Evolutionary conservation across 2,113 vertebrate species (phyloP), one percentile per base, ranked within the genome.

Genomic region (Helogale parvula): DNA sequence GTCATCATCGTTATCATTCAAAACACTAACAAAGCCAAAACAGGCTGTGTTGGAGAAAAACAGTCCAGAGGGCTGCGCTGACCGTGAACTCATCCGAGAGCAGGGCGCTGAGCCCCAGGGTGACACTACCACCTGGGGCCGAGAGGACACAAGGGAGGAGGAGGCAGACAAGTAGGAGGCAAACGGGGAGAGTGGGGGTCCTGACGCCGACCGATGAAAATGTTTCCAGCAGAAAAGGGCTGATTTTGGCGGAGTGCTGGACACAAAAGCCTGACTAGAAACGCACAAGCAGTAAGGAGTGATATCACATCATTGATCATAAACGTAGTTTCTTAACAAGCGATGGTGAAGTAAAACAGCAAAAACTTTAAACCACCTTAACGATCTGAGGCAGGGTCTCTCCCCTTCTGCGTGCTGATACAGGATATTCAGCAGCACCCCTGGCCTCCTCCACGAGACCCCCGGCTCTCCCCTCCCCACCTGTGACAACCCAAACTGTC

Each of bases 21-120:
- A 94, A 95, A 94, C 79, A 69, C 45, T 50, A 79, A 90, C 41
- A 90, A 97, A 87, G 50, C 50, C 38, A 33, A 91, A 92, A 83
- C 3, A 79, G 47, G 84, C 33, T 83, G 50, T 31, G 76, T 47
- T 50, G 89, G 47, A 82, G 41, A 69, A 77, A 86, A 93, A 35
- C 5, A 71, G 29, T 89, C 17, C 60, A 96, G 80, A 84, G 47
- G 66, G 25, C 25, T 38, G 4, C 60, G n/a, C 71, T 38, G 65
- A 65, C 23, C 82, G 57, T 71, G 60, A 71, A 80, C 41, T 57
- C 50, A 27, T 38, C 31, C 19, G 89, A 86, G 65, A 88, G 41
- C 19, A 8, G 33, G 57, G 33, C 21, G 23, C 23, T 93, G 89
- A 60, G 33, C 38, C 29, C 52, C 11, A 33, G 17, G 23, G 47